Percentiles rank a stretch among this genome's conserved stretches.
These are phyloP conservation scores for Cardiocondyla obscurior DNA, from an alignment of 1,140 invertebrate species.

Conservation along the genomic window DNA sequence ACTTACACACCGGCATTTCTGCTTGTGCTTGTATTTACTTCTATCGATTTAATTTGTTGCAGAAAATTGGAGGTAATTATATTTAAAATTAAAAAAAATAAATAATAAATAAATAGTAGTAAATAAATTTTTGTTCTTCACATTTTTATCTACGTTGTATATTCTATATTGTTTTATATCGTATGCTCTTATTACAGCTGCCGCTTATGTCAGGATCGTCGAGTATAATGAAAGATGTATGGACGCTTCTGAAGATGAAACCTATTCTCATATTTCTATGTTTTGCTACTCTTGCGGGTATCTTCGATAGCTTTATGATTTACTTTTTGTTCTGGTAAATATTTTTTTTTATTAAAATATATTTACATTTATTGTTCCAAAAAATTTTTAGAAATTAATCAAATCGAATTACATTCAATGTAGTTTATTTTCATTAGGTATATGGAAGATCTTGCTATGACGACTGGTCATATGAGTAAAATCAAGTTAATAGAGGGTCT, in stretches of 20 bases:
- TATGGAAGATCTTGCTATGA: conserved; percentile 88
- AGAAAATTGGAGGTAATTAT: conserved; percentile 84
- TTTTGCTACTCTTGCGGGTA: conserved; percentile 89
- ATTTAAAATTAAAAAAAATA: not conserved
- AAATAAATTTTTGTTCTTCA: not conserved
- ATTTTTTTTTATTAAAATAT: not conserved
- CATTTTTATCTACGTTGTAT: no score
- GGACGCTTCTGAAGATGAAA: conserved; percentile 85
- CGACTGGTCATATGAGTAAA: conserved; percentile 85
- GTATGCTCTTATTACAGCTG: conserved; percentile 83
- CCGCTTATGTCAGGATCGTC: conserved; percentile 87
- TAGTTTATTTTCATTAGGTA: conserved; percentile 83
- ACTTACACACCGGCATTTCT: conserved; percentile 89
- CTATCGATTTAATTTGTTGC: conserved; percentile 87
- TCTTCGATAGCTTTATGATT: conserved; percentile 90
- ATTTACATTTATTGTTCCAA: not conserved
- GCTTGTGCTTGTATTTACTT: conserved; percentile 86
- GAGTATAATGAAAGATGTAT: conserved; percentile 87
- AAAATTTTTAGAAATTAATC: not conserved
- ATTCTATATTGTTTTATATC: no score
- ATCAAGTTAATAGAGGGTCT: conserved; percentile 91
- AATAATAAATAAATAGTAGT: not conserved
- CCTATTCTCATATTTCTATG: conserved; percentile 87
- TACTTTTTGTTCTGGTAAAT: conserved; percentile 92
- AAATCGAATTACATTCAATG: not conserved